These are phyloP conservation scores for Cephus nigrinus DNA, from an alignment of 2,888 invertebrate genomes.

Conservation along the genomic window DNA sequence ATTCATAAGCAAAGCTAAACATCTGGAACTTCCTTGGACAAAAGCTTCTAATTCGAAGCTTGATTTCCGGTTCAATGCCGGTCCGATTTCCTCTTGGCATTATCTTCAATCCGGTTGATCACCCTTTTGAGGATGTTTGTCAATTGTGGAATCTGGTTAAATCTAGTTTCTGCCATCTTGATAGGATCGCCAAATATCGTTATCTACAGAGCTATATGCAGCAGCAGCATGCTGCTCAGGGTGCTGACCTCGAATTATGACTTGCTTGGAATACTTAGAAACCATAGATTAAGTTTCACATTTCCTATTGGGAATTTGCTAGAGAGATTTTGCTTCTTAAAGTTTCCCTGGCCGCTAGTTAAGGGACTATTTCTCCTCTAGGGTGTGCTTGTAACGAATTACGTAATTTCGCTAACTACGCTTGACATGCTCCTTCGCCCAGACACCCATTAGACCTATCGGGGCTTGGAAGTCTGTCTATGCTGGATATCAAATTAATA, in stretches of 20 bases:
- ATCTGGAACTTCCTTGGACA: slow-evolving; percentile 27
- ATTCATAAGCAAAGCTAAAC: slow-evolving; percentile 44
- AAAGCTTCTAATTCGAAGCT: slow-evolving; percentile 48
- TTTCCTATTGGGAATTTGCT: not conserved
- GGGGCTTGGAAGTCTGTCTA: not conserved
- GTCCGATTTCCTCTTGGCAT: slow-evolving; percentile 16
- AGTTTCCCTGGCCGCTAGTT: not conserved
- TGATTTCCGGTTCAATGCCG: slow-evolving; percentile 9
- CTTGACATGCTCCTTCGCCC: slow-evolving; percentile 36
- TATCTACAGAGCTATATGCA: not conserved
- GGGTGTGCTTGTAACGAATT: slow-evolving; percentile 39
- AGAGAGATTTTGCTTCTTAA: not conserved
- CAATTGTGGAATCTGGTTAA: not conserved
- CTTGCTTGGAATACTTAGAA: not conserved
- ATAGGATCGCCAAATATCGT: not conserved
- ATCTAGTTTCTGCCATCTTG: not conserved
- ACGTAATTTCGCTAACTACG: slow-evolving; percentile 47
- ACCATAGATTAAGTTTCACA: not conserved
- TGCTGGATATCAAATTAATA: slow-evolving; percentile 6
- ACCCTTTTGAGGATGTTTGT: not conserved
- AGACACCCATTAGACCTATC: not conserved
- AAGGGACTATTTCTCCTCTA: slow-evolving; percentile 11
- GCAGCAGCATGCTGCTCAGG: too few relatives aligned
- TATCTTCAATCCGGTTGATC: not conserved
- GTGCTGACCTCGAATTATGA: not conserved